These are phyloP conservation scores for Phoebastria nigripes DNA, from an alignment of 2,797 vertebrate genomes.

Conservation along the genomic window DNA sequence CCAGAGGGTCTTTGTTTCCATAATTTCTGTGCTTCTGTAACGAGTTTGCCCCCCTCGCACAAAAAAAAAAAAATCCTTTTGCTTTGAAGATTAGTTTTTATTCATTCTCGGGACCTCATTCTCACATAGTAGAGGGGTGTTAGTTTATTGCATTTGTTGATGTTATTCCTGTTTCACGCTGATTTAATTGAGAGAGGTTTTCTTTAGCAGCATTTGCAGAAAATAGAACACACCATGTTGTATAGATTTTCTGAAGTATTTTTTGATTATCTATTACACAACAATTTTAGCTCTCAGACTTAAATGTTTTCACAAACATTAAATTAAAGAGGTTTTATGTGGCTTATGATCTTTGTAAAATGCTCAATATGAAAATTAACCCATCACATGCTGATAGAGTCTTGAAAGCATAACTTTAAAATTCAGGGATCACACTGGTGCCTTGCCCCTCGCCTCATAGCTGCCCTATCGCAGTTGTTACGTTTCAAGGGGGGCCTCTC, in stretches of 20 bases:
- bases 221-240: background rate
- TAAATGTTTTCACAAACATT: slow-evolving; percentile 21
- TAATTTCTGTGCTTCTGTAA: background rate
- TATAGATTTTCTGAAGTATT: slow-evolving; percentile 16
- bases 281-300: slow-evolving; percentile 22
- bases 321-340: background rate
- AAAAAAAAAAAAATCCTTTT: background rate
- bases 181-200: slow-evolving; percentile 40
- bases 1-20: background rate
- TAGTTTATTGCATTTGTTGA: slow-evolving; percentile 22
- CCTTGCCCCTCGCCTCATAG: background rate
- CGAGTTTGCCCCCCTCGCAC: background rate
- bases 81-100: slow-evolving; percentile 8
- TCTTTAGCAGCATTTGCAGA: slow-evolving; percentile 22
- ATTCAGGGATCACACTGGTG: background rate
- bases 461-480: background rate
- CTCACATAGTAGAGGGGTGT: background rate
- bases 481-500: background rate
- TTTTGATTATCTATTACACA: slow-evolving; percentile 3
- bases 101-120: background rate
- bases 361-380: background rate
- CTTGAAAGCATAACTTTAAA: background rate
- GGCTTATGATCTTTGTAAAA: background rate
- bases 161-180: background rate
- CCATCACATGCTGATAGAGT: background rate